phyloP scores from a whole-genome alignment of 2,888 invertebrate genomes.

The Kryphioiulus occultus region DNA sequence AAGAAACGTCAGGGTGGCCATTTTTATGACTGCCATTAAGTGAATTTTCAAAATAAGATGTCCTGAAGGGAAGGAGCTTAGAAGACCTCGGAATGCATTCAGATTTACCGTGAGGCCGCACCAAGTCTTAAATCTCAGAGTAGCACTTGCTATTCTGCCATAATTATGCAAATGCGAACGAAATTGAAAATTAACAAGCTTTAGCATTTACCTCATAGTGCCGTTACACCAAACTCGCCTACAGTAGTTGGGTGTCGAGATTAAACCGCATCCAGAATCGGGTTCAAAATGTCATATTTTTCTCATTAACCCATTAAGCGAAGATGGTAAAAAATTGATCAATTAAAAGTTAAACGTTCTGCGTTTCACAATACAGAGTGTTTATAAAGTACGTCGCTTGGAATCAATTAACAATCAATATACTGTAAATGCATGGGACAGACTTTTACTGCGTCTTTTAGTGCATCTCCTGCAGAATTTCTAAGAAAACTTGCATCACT shows the following conservation, averaged over 20 bases:
- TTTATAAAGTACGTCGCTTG: not conserved
- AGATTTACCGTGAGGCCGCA: not conserved
- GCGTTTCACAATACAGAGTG: not conserved
- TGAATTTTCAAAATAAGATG: slow-evolving; percentile 18
- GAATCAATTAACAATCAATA: not conserved
- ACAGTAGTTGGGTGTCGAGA: not conserved
- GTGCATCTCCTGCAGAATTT: not conserved
- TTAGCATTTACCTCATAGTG: slow-evolving; percentile 6
- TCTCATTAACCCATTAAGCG: not conserved
- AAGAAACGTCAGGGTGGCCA: slow-evolving; percentile 35
- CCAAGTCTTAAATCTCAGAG: not conserved
- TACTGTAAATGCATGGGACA: not conserved
- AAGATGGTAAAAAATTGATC: not conserved
- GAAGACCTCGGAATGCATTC: not conserved
- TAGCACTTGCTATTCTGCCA: not conserved
- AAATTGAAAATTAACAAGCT: slow-evolving; percentile 35
- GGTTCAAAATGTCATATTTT: not conserved
- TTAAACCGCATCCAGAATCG: not conserved
- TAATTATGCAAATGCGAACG: slow-evolving; percentile 14
- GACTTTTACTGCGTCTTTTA: not conserved
- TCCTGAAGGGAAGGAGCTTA: slow-evolving; percentile 26
- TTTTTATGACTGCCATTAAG: slow-evolving; percentile 35
- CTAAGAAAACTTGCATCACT: too few relatives aligned
- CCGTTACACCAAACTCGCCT: not conserved
- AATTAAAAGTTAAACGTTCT: not conserved